A percentile compares a stretch with the other conserved stretches of the same genome.
Evolutionary conservation across 2,888 invertebrate species (phyloP).

Genomic region (Archips xylosteana): DNA sequence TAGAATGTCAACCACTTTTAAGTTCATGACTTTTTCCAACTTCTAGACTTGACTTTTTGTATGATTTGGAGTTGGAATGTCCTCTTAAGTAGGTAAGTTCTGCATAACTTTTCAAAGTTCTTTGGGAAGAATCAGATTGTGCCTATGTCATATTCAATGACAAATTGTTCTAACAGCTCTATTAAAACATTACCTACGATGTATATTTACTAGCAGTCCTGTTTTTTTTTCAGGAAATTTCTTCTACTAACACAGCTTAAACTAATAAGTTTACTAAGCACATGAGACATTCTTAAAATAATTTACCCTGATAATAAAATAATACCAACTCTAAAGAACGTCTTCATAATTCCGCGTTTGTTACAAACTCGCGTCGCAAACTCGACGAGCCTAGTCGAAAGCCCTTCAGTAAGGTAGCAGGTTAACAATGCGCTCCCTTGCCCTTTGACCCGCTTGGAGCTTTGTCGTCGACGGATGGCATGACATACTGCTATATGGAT

Average conservation of each 20-base stretch:
- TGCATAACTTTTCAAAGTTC: not conserved
- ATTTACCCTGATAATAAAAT: not conserved
- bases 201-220: too few relatives aligned
- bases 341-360: slow-evolving; percentile 2
- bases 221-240: too few relatives aligned
- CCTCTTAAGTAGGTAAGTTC: not conserved
- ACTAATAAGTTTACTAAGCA: not conserved
- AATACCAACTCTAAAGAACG: slow-evolving; percentile 1
- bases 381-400: slow-evolving; percentile 33
- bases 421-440: slow-evolving; percentile 80
- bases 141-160: not conserved
- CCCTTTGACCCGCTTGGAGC: slow-evolving; percentile 80
- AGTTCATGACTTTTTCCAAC: slow-evolving; percentile 23
- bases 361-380: slow-evolving; percentile 16
- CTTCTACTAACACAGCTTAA: too few relatives aligned
- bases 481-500: slow-evolving; percentile 62
- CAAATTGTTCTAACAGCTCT: not conserved
- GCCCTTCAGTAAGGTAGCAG: slow-evolving; percentile 58
- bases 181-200: too few relatives aligned
- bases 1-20: slow-evolving; percentile 30
- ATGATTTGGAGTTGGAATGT: not conserved
- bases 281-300: not conserved
- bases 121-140: not conserved
- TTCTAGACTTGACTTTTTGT: not conserved
- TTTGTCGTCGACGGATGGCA: slow-evolving; percentile 78